phyloP scores from a whole-genome alignment of 2,888 invertebrate species.

The Eurytoma adleriae region DNA sequence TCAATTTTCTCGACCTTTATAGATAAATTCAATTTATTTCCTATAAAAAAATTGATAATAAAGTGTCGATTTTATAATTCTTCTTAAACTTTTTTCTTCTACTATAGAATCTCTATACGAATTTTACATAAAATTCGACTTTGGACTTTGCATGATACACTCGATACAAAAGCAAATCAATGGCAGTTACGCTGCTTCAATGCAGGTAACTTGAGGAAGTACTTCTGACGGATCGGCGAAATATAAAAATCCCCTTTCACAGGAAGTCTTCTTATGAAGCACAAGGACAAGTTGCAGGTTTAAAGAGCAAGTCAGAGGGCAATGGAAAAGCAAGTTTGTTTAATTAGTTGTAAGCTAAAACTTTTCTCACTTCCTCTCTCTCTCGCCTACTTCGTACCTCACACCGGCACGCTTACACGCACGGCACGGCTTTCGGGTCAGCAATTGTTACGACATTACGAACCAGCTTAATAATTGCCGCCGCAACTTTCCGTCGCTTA shows the following conservation, averaged over 20 bases:
- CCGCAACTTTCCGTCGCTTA: not conserved
- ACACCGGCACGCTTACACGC: not conserved
- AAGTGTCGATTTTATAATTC: too few species aligned
- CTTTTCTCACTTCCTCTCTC: slow-evolving; percentile 23
- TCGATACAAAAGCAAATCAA: too few species aligned
- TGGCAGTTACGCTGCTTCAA: too few species aligned
- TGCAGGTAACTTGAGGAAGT: slow-evolving; percentile 41
- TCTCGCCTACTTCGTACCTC: not conserved
- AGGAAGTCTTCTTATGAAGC: slow-evolving; percentile 15
- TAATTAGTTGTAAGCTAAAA: slow-evolving; percentile 40
- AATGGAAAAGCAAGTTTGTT: slow-evolving; percentile 38
- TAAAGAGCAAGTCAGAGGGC: not conserved
- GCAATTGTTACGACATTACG: slow-evolving; percentile 53
- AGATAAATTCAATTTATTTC: too few species aligned
- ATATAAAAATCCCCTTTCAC: not conserved
- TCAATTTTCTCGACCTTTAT: too few species aligned
- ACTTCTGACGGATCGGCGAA: slow-evolving; percentile 6
- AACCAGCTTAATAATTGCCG: slow-evolving; percentile 35
- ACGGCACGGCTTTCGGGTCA: not conserved
- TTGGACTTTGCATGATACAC: too few species aligned
- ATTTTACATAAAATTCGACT: too few species aligned
- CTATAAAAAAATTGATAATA: too few species aligned
- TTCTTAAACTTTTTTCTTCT: too few species aligned
- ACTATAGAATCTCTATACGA: too few species aligned
- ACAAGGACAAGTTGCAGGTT: not conserved